Percentiles rank a stretch among this genome's conserved stretches.
Conservation (phyloP, 2,797 vertebrate genomes). For the Margarornis squamiger region DNA sequence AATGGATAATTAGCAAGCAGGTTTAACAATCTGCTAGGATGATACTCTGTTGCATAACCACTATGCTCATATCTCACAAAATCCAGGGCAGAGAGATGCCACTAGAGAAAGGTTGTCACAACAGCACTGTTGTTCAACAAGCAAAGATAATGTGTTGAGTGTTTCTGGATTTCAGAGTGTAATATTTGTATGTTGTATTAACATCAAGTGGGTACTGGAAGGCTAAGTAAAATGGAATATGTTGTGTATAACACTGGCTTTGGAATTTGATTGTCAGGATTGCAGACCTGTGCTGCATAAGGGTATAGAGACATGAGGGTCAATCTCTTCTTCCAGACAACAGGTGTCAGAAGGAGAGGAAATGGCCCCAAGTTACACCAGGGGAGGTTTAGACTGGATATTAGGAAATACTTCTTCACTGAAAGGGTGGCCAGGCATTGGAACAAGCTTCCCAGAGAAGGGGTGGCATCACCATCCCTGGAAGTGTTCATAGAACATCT, state of each 20-base stretch:
- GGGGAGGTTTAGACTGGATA: neutral
- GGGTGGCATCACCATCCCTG: neutral
- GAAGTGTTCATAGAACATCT: neutral
- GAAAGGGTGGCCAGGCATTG: neutral
- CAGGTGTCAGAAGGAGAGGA: neutral
- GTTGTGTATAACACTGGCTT: neutral
- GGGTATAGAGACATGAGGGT: too few relatives aligned
- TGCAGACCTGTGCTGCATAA: neutral
- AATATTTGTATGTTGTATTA: neutral
- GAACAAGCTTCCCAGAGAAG: neutral
- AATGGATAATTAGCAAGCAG: slow-evolving; percentile 29
- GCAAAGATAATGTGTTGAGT: neutral
- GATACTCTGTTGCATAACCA: neutral
- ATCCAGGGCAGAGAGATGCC: neutral
- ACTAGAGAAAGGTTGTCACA: neutral
- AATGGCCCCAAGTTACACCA: neutral
- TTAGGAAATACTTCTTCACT: neutral
- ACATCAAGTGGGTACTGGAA: neutral
- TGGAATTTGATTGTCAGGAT: neutral
- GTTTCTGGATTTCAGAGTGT: neutral
- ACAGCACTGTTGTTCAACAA: neutral
- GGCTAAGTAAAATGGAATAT: neutral
- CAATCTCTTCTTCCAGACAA: neutral
- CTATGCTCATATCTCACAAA: neutral
- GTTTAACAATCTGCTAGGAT: neutral